These are phyloP conservation scores for Dryobotodes eremita DNA, from an alignment of 2,888 invertebrate species.

Conservation along the genomic window DNA sequence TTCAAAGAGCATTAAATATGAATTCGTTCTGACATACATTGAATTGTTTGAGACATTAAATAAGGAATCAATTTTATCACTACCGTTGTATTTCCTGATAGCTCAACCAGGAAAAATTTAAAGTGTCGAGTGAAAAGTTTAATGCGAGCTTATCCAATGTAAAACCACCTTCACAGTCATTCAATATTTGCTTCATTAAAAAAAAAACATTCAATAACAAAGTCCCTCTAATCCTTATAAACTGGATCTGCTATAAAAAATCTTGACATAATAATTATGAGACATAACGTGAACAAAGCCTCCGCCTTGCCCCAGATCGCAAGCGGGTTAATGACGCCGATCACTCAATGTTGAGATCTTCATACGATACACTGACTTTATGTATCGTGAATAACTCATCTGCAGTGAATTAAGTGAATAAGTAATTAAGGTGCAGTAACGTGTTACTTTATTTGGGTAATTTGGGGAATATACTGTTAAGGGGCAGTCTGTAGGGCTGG, in stretches of 20 bases:
- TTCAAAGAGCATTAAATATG: background rate
- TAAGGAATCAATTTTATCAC: background rate
- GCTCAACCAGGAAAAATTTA: background rate
- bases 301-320: constrained; percentile 76
- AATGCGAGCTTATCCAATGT: background rate
- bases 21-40: background rate
- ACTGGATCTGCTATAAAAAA: constrained; percentile 50
- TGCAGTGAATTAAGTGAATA: constrained; percentile 73
- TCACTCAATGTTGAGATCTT: constrained; percentile 81
- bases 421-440: constrained; percentile 70
- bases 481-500: constrained; percentile 20
- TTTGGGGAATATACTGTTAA: constrained; percentile 59
- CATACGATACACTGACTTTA: constrained; percentile 75
- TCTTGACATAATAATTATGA: constrained; percentile 74
- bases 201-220: background rate
- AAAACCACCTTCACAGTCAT: background rate
- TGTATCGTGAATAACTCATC: constrained; percentile 70
- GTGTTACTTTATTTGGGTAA: constrained; percentile 67
- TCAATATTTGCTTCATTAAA: no score
- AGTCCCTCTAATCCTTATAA: constrained; percentile 40
- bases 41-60: background rate
- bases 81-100: background rate
- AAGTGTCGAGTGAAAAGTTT: background rate
- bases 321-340: constrained; percentile 77
- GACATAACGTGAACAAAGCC: constrained; percentile 69